Conservation (phyloP, 2,113 vertebrate species). For the Colaptes auratus region DNA sequence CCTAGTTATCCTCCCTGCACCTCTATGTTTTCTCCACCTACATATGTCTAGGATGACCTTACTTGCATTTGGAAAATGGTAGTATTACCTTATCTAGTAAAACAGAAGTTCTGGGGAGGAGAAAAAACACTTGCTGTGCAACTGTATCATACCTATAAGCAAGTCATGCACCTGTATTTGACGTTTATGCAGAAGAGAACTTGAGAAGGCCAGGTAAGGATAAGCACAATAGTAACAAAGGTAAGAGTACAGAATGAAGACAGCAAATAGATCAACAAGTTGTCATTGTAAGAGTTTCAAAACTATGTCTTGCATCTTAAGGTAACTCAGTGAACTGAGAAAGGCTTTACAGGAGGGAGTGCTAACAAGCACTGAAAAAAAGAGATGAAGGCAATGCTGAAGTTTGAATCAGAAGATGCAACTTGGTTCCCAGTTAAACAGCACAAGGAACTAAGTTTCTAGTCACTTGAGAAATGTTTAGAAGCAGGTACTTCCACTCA, state of each 20-base stretch:
- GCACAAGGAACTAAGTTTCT: background rate
- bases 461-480: background rate
- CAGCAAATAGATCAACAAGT: background rate
- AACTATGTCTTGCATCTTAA: background rate
- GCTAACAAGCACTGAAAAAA: background rate
- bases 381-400: background rate
- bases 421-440: background rate
- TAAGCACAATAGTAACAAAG: background rate
- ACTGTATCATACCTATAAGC: background rate
- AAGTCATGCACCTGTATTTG: background rate
- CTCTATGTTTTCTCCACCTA: background rate
- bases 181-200: background rate
- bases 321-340: background rate
- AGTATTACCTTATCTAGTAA: background rate
- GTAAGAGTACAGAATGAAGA: background rate
- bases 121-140: background rate
- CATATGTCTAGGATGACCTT: background rate
- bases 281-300: background rate
- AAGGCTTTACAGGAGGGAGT: background rate
- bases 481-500: background rate
- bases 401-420: background rate
- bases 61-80: background rate
- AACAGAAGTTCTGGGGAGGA: background rate
- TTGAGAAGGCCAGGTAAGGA: background rate
- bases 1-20: accelerated